Evolutionary conservation across 2,888 invertebrate species (phyloP).

Genomic region (Cheilosia scutellata): DNA sequence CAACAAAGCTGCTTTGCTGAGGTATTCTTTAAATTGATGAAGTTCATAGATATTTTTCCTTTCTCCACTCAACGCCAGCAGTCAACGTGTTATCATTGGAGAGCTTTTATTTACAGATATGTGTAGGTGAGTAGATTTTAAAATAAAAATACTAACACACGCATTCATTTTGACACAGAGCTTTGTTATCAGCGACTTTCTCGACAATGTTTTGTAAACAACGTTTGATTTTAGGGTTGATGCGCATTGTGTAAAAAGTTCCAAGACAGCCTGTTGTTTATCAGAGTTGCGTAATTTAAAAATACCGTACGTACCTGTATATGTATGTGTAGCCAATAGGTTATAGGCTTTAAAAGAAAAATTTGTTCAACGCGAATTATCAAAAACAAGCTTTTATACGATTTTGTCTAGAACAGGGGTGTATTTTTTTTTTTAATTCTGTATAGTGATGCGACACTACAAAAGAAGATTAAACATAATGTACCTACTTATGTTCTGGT

Average conservation of each 20-base stretch:
- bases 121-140: slow-evolving; percentile 33
- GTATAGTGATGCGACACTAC: too few relatives aligned
- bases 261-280: slow-evolving; percentile 58
- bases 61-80: slow-evolving; percentile 9
- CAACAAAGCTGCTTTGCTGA: slow-evolving; percentile 12
- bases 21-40: slow-evolving; percentile 5
- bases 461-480: too few relatives aligned
- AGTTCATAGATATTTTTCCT: not conserved
- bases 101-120: slow-evolving; percentile 13
- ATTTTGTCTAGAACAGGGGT: too few relatives aligned
- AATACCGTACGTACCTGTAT: not conserved
- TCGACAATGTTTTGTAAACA: slow-evolving; percentile 72
- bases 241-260: slow-evolving; percentile 52
- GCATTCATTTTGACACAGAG: slow-evolving; percentile 22
- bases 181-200: slow-evolving; percentile 67
- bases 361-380: too few relatives aligned
- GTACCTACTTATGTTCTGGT: too few relatives aligned
- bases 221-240: slow-evolving; percentile 45
- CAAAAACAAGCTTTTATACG: too few relatives aligned
- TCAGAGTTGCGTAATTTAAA: slow-evolving; percentile 63
- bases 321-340: not conserved
- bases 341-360: too few relatives aligned
- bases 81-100: slow-evolving; percentile 30
- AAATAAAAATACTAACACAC: slow-evolving; percentile 27
- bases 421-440: too few relatives aligned